Evolutionary conservation across 2,797 vertebrate species (phyloP).

Genomic region (Tenualosa thibaudeaui): DNA sequence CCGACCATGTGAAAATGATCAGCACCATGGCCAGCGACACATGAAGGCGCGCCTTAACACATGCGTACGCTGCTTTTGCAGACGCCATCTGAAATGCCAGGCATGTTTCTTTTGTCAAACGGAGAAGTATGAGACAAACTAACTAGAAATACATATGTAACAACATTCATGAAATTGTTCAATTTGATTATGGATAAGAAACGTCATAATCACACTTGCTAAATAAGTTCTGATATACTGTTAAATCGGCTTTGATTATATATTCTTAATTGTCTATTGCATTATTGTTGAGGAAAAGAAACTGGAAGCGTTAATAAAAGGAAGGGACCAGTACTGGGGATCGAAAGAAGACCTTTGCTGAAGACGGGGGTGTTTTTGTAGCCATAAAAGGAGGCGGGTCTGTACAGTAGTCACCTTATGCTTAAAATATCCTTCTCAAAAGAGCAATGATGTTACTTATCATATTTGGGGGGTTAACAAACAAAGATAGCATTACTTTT

Average conservation of each 20-base stretch:
- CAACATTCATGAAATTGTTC: not conserved
- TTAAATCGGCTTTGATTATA: not conserved
- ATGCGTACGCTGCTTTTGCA: not conserved
- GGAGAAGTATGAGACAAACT: not conserved
- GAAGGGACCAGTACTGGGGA: not conserved
- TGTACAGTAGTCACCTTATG: not conserved
- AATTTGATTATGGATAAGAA: not conserved
- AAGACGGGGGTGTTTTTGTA: not conserved
- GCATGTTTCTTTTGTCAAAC: not conserved
- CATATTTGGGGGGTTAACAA: not conserved
- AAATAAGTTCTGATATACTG: not conserved
- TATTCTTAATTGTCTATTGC: not conserved
- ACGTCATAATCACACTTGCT: not conserved
- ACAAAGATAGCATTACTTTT: not conserved
- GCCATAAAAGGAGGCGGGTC: not conserved
- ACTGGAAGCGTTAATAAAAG: conserved; percentile 17
- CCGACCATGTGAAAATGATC: conserved; percentile 19
- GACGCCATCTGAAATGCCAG: not conserved
- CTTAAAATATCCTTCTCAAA: not conserved
- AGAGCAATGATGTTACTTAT: not conserved
- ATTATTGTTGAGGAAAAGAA: not conserved
- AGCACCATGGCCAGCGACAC: conserved; percentile 38
- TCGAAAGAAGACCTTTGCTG: not conserved
- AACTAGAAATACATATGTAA: not conserved
- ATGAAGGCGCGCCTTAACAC: not conserved